Conservation (phyloP, 2,113 vertebrate genomes). For the Engraulis encrasicolus region DNA sequence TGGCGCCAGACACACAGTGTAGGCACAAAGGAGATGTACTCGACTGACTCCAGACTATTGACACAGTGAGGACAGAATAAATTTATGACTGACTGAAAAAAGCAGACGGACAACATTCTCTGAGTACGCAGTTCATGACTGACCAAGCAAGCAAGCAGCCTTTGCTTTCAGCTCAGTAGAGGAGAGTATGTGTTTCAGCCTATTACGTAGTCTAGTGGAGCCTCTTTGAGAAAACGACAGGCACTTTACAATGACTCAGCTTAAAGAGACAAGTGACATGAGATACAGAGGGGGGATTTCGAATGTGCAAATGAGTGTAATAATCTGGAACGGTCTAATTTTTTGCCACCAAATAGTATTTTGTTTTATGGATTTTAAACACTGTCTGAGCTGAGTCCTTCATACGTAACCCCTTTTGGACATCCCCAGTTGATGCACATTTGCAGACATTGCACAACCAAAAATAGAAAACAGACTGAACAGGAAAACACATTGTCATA, state of each 20-base stretch:
- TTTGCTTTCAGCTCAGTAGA: not conserved
- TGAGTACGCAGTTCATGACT: not conserved
- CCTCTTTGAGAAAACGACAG: not conserved
- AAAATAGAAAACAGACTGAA: conserved; percentile 7
- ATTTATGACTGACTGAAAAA: not conserved
- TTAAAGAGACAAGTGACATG: not conserved
- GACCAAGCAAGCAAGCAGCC: not conserved
- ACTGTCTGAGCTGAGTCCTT: too few relatives aligned
- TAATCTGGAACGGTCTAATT: not conserved
- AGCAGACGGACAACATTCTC: not conserved
- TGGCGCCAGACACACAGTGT: not conserved
- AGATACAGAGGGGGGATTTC: not conserved
- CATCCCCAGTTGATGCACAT: not conserved
- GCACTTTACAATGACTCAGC: not conserved
- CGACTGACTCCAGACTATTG: not conserved
- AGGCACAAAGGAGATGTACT: not conserved
- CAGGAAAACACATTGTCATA: not conserved
- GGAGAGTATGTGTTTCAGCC: not conserved
- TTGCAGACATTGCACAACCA: not conserved
- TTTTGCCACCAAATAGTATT: not conserved
- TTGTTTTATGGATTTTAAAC: not conserved
- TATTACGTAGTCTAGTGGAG: not conserved
- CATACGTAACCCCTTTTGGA: not conserved
- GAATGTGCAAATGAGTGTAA: not conserved
- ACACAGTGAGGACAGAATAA: not conserved